Percentiles rank a stretch among this genome's conserved stretches.
Conservation (phyloP, 2,888 invertebrate species). For the Ypsolopha sequella region DNA sequence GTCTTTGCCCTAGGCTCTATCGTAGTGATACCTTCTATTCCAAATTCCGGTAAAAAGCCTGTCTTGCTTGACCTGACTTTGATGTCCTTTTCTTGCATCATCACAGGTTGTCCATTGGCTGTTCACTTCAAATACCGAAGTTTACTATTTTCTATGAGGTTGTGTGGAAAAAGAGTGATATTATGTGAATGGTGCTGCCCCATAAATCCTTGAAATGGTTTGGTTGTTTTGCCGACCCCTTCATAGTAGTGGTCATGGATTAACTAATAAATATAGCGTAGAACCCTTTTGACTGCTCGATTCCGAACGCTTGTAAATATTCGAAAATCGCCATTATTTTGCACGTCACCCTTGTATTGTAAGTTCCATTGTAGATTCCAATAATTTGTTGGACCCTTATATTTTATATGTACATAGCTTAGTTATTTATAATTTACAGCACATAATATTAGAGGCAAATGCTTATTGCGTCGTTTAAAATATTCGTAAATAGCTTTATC, state of each 20-base stretch:
- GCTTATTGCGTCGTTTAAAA: slow-evolving; percentile 15
- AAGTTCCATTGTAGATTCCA: background rate
- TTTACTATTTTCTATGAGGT: slow-evolving; percentile 38
- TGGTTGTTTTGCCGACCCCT: slow-evolving; percentile 51
- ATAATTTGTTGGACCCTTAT: background rate
- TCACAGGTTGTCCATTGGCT: too few species aligned
- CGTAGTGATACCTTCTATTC: too few species aligned
- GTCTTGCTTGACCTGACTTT: slow-evolving; percentile 9
- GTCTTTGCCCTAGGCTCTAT: too few species aligned
- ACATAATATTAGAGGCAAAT: background rate
- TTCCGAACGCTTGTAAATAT: too few species aligned
- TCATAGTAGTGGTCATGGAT: slow-evolving; percentile 37
- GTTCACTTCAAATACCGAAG: too few species aligned
- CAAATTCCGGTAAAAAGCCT: slow-evolving; percentile 7
- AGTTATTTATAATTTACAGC: slow-evolving; percentile 1
- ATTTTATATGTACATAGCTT: background rate
- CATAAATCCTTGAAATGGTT: slow-evolving; percentile 39
- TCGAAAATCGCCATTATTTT: background rate
- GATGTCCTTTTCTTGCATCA: background rate
- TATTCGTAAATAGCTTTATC: slow-evolving; percentile 57
- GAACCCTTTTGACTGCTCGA: background rate
- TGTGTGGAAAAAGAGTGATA: slow-evolving; percentile 46
- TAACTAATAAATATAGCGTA: slow-evolving; percentile 24
- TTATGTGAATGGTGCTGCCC: slow-evolving; percentile 70
- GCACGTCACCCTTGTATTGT: background rate